Conservation (phyloP, 2,888 invertebrate species). For the Cyrtodaria siliqua region DNA sequence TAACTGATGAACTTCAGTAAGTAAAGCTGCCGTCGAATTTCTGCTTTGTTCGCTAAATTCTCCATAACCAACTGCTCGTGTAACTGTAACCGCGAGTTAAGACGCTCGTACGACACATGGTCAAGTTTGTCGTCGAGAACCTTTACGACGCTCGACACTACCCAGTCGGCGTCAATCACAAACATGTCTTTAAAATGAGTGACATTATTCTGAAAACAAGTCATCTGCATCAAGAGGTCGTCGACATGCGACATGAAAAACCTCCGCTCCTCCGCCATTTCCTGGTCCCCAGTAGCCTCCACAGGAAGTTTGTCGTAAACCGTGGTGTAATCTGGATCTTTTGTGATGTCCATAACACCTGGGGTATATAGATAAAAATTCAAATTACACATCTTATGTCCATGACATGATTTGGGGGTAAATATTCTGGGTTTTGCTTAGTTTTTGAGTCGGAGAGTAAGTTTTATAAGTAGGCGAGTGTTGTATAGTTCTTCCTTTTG, state of each 20-base stretch:
- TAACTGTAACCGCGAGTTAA: conserved; percentile 84
- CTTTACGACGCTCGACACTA: conserved; percentile 79
- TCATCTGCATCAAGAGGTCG: conserved; percentile 81
- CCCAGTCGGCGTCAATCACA: conserved; percentile 81
- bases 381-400: no score
- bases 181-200: conserved; percentile 80
- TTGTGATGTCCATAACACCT: conserved; percentile 83
- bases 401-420: no score
- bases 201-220: conserved; percentile 78
- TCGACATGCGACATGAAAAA: conserved; percentile 84
- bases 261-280: conserved; percentile 80
- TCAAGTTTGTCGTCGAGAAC: conserved; percentile 82
- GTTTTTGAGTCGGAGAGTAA: no score
- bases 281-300: conserved; percentile 78
- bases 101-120: conserved; percentile 81
- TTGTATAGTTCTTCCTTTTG: no score
- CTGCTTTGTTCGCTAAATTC: conserved; percentile 79
- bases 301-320: conserved; percentile 79
- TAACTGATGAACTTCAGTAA: conserved; percentile 84
- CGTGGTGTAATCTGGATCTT: conserved; percentile 81
- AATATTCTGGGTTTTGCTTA: no score
- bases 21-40: conserved; percentile 79
- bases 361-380: no score
- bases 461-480: no score
- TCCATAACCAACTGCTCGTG: conserved; percentile 82